Evolutionary conservation across 2,888 invertebrate species (phyloP), one percentile per base, ranked within the genome.

Genomic region (Drosophila atroscutellata): DNA sequence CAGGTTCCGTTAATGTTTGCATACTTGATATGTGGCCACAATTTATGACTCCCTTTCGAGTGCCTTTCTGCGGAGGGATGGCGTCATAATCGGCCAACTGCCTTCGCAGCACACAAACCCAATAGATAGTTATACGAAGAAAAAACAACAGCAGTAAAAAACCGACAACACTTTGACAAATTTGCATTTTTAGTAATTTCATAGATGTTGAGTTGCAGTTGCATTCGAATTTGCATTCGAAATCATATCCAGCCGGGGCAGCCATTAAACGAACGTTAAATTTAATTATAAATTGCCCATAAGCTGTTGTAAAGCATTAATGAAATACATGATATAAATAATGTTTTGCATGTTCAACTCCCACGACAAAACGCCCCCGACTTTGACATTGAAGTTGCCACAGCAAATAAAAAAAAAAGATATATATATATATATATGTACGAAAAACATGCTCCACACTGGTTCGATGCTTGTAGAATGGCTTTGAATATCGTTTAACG

Each of bases 351-450:
- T 47, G 58, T 42, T 52, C 47, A 55, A 66, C 71, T 82, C 70
- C 79, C 72, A 80, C 82, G 74, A 47, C 52, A 36, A 39, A 54
- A 77, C 85, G 82, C 85, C 85, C 79, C 75, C 85, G 81, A 82
- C 86, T 82, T 82, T 81, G 83, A 81, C 81, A 81, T 85, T 81
- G 81, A 80, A 80, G 83, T 75, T 70, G 50, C 49, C 39, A 66
- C 37, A 66, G 28, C 55, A 66, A 62, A 62, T 42, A 34, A 55
- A 65, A 36, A 65, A 36, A 65, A 49, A 54, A 49, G 39, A 13
- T 3, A 20, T 3, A 45, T 13, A 13, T 20, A 13, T 20, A 36
- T 20, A 36, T 8, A 54, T 13, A 51, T 28, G 5, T 8, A 34
- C 13, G n/a, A n/a, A n/a, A 49, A 47, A 56, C 56, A 61, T 61